Percentiles rank a stretch among this genome's conserved stretches.
Evolutionary conservation across 2,888 invertebrate genomes (phyloP).

Genomic region (Sarcophaga subvicina): DNA sequence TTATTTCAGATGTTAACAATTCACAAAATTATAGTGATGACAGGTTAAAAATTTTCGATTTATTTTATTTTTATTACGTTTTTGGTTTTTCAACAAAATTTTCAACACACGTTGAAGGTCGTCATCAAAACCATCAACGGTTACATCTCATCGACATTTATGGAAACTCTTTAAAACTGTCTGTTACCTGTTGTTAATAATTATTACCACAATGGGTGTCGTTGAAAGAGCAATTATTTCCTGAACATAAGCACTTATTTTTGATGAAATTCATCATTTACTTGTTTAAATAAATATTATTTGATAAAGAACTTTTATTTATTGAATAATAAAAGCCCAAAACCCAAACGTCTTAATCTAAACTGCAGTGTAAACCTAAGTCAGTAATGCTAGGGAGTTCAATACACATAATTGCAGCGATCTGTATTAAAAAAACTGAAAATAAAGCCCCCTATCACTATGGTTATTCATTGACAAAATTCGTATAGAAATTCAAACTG

Average conservation of each 20-base stretch:
- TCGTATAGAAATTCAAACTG: too few relatives aligned
- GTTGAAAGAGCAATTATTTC: neutral
- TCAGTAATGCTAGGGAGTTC: too few relatives aligned
- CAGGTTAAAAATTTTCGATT: slow-evolving; percentile 46
- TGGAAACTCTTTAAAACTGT: slow-evolving; percentile 26
- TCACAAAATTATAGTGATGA: slow-evolving; percentile 56
- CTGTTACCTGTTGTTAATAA: slow-evolving; percentile 26
- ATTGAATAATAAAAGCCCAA: neutral
- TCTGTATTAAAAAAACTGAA: too few relatives aligned
- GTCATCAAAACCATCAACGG: slow-evolving; percentile 22
- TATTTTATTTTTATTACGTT: slow-evolving; percentile 22
- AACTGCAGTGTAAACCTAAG: too few relatives aligned
- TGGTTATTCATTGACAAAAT: too few relatives aligned
- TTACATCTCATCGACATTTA: slow-evolving; percentile 5
- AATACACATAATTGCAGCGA: too few relatives aligned
- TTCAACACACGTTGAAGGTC: slow-evolving; percentile 52
- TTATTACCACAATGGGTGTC: slow-evolving; percentile 11
- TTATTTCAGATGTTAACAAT: slow-evolving; percentile 26
- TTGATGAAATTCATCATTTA: neutral
- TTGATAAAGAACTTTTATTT: slow-evolving; percentile 8
- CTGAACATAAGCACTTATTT: neutral
- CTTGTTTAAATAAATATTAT: neutral
- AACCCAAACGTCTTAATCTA: neutral
- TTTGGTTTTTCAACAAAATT: slow-evolving; percentile 10
- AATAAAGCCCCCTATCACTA: too few relatives aligned